These are phyloP conservation scores for Sinopyrophorus schimmeli DNA, from an alignment of 2,888 invertebrate species.

Conservation along the genomic window DNA sequence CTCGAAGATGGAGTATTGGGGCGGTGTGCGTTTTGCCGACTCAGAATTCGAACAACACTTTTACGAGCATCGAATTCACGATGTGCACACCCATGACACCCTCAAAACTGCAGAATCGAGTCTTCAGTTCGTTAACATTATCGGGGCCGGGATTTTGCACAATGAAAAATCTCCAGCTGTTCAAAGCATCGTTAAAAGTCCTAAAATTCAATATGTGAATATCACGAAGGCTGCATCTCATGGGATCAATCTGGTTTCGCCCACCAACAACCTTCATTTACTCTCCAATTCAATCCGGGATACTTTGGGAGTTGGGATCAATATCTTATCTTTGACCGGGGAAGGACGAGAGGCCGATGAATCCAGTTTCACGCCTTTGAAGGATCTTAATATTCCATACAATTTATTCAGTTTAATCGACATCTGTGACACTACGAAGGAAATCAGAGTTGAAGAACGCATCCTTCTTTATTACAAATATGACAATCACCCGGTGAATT, in stretches of 20 bases:
- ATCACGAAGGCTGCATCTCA: constrained; percentile 85
- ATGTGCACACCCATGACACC: constrained; percentile 76
- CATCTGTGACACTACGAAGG: constrained; percentile 94
- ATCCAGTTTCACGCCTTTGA: constrained; percentile 86
- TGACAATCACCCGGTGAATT: constrained; percentile 93
- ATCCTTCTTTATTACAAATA: constrained; percentile 95
- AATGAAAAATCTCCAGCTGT: constrained; percentile 93
- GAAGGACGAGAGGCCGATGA: constrained; percentile 87
- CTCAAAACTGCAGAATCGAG: constrained; percentile 73
- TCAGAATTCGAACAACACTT: constrained; percentile 86
- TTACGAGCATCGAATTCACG: constrained; percentile 80
- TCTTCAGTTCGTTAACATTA: constrained; percentile 78
- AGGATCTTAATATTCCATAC: constrained; percentile 82
- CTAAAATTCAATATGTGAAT: constrained; percentile 77
- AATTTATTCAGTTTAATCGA: constrained; percentile 92
- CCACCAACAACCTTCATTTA: constrained; percentile 78
- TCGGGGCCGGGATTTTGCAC: constrained; percentile 93
- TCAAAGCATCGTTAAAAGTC: constrained; percentile 86
- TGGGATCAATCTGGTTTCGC: constrained; percentile 90
- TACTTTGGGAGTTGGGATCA: constrained; percentile 88
- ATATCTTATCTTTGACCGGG: constrained; percentile 87
- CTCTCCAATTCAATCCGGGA: constrained; percentile 75
- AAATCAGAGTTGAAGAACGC: constrained; percentile 85
- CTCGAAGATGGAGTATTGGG: constrained; percentile 83
- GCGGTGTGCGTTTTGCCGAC: constrained; percentile 90